Evolutionary conservation across 1,140 invertebrate genomes (phyloP), one percentile per base, ranked within the genome.

Genomic region (Leptonema lineaticorne): DNA sequence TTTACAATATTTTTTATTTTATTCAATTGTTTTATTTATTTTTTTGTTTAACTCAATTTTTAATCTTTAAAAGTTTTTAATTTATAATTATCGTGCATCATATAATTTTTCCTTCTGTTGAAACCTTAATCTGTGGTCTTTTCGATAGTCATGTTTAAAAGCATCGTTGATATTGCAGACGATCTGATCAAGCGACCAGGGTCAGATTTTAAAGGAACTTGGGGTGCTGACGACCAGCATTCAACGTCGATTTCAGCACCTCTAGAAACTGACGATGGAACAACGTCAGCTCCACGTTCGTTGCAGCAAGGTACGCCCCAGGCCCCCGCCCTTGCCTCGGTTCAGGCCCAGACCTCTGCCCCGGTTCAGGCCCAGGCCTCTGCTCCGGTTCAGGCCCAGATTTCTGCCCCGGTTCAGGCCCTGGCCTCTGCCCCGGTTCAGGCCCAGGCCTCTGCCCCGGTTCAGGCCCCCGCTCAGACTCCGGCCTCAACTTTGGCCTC

Each of bases 171-270:
- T 11, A 33, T 11, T 11, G 27, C 74, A 81, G 79, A 78, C 67
- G 79, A 81, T 58, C 50, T 78, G 62, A 75, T 75, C 50, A 78
- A 75, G 70, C 82, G 88, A 78, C 87, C 88, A 63, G 87, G 89
- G 76, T 89, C 88, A 76, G 88, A 90, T 81, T 85, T 88, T 41
- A 89, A 88, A 75, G 87, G 84, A 59, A 88, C 87, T 81, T 87
- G 84, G 69, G 85, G 86, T 64, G 83, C 86, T 48, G 86, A 87
- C 71, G 78, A 85, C 68, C 83, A 83, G 72, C 85, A 85, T 60
- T 86, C 85, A 63, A 84, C 86, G 60, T 86, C 87, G 63, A 85
- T 88, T 74, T 89, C 87, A 63, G 87, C 86, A 71, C 86, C 87
- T 45, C 86, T 87, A 65, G 85, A 88, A 75, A 78, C 88, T 74